Evolutionary conservation across 2,888 invertebrate species (phyloP), one percentile per base, ranked within the genome.

Genomic region (Drosophila pullipes): DNA sequence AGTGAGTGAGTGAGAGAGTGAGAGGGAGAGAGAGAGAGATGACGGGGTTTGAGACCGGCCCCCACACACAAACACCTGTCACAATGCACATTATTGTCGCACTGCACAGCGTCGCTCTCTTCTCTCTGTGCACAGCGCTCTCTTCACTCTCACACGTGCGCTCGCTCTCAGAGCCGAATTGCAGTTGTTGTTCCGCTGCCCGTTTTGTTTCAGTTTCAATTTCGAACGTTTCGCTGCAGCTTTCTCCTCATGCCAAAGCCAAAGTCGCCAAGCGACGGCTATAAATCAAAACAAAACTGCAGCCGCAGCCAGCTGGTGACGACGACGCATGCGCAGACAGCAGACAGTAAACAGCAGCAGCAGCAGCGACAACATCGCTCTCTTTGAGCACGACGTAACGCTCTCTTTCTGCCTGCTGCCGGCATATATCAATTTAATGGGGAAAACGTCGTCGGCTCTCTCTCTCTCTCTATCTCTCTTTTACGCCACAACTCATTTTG

Each of bases 381-480:
- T 82, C 73, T 68, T 71, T 62, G 65, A 60, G 69, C 61, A 59
- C 80, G n/a, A n/a, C 25, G 69, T 49, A 47, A 60, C 74, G 63
- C 76, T 81, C 75, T 74, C 78, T 78, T 70, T 65, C 70, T 73
- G 73, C 66, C 81, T 69, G 64, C 78, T 80, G 82, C 85, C 85
- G 81, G 74, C 81, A 89, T 91, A 90, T 85, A 90, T 91, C 89
- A 91, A 87, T 78, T 89, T 90, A 87, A 91, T 91, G 89, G 87
- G 82, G 91, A 77, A 81, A 82, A 82, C 83, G 85, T 84, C 83
- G 85, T 79, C 82, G 74, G 66, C 77, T 79, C 85, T 85, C 84
- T 74, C 83, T 81, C 83, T 82, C 35, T 13, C 13, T 35, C 35
- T 35, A 2, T 35, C 79, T 65, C 81, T 71, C 74, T 59, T 69